These are phyloP conservation scores for Ibidorhyncha struthersii DNA, from an alignment of 2,113 vertebrate genomes.

Conservation along the genomic window DNA sequence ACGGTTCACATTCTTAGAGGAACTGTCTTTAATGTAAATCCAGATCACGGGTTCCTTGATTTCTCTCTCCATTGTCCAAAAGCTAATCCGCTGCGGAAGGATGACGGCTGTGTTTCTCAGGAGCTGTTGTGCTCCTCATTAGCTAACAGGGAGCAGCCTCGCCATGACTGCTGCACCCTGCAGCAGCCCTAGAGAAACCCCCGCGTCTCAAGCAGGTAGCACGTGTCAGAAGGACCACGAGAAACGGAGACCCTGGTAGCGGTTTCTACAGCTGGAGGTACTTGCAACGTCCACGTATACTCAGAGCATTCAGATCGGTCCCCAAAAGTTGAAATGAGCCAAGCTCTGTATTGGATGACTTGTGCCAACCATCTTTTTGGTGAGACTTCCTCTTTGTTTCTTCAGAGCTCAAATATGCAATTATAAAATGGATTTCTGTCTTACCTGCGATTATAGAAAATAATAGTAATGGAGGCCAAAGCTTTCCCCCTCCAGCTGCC, in stretches of 20 bases:
- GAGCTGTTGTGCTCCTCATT: not conserved
- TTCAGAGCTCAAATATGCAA: not conserved
- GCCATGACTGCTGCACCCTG: fast-evolving
- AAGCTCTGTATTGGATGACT: not conserved
- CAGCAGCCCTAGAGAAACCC: not conserved
- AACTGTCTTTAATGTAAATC: not conserved
- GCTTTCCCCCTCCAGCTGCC: not conserved
- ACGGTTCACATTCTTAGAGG: not conserved
- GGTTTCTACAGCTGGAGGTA: not conserved
- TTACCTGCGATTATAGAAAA: not conserved
- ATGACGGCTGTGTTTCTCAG: not conserved
- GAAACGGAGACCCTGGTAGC: not conserved
- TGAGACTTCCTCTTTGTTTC: not conserved
- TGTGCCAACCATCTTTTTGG: too few relatives aligned
- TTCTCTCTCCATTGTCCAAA: not conserved
- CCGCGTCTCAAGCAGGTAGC: not conserved
- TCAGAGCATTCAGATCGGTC: not conserved
- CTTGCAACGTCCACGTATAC: not conserved
- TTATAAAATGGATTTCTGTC: not conserved
- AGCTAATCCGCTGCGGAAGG: fast-evolving
- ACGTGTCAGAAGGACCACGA: not conserved
- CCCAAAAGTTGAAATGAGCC: not conserved
- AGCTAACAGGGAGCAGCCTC: not conserved
- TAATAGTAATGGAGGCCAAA: not conserved
- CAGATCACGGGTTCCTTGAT: not conserved